Conservation (phyloP, 2,888 invertebrate genomes). For the Synergus itoensis region DNA sequence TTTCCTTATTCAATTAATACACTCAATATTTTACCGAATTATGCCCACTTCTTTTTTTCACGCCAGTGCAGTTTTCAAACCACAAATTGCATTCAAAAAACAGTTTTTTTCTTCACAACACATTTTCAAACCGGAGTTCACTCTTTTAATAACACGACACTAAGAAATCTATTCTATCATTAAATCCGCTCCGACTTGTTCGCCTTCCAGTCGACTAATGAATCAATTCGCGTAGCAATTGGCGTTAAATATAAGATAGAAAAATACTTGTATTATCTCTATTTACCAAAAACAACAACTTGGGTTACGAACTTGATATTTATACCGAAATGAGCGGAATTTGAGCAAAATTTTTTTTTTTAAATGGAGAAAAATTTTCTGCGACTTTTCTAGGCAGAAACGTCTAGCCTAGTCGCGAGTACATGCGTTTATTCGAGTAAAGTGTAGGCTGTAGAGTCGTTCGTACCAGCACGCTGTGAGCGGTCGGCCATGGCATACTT, state of each 20-base stretch:
- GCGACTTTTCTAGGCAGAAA: slow-evolving; percentile 52
- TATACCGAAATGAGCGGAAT: neutral
- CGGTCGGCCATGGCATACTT: slow-evolving; percentile 78
- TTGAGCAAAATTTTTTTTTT: neutral
- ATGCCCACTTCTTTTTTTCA: too few relatives aligned
- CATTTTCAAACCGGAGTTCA: neutral
- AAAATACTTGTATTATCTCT: neutral
- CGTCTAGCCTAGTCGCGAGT: slow-evolving; percentile 56
- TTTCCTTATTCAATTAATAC: neutral
- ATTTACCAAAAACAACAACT: neutral
- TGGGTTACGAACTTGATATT: neutral
- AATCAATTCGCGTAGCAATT: neutral
- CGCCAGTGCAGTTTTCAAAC: too few relatives aligned
- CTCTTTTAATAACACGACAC: neutral
- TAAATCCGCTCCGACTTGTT: neutral
- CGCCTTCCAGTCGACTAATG: neutral
- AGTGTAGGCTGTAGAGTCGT: slow-evolving; percentile 69
- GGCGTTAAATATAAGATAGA: neutral
- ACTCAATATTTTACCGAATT: neutral
- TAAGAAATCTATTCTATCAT: neutral
- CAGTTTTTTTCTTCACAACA: neutral
- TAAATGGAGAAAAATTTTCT: slow-evolving; percentile 42
- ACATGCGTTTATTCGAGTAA: slow-evolving; percentile 61
- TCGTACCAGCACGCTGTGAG: slow-evolving; percentile 73
- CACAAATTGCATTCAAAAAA: neutral